phyloP scores from a whole-genome alignment of 2,113 vertebrate species.

The Eudorcas thomsonii region DNA sequence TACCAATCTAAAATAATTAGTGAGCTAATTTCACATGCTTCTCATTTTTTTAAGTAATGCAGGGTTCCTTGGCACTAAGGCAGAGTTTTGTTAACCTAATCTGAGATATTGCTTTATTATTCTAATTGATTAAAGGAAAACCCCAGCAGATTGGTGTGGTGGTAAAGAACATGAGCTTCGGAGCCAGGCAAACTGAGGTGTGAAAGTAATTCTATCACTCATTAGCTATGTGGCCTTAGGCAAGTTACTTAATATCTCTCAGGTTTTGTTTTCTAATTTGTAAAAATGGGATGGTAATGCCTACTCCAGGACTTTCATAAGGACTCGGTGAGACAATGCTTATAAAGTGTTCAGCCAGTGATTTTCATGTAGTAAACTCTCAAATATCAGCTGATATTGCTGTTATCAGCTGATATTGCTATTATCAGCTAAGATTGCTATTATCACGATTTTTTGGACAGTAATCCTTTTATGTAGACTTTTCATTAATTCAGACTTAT shows the following conservation, averaged over 20 bases:
- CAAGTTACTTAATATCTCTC: background rate
- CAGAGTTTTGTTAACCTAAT: slow-evolving; percentile 19
- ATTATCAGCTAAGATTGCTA: background rate
- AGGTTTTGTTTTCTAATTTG: slow-evolving; percentile 30
- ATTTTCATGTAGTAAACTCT: background rate
- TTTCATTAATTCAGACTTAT: background rate
- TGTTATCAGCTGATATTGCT: too few relatives aligned
- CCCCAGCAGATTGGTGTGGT: background rate
- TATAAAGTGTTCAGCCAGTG: background rate
- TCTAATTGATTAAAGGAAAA: background rate
- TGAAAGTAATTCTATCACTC: background rate
- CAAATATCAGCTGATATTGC: background rate
- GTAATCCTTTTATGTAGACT: background rate
- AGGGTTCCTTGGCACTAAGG: background rate
- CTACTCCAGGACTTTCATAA: background rate
- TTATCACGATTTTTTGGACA: background rate
- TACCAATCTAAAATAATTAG: slow-evolving; percentile 16
- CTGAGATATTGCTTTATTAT: slow-evolving; percentile 11
- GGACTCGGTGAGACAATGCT: background rate
- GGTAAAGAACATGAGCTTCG: background rate
- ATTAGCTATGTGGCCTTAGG: background rate
- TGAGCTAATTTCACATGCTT: slow-evolving; percentile 6
- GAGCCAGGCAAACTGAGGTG: background rate
- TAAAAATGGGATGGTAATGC: background rate
- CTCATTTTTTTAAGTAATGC: background rate